Conservation (phyloP, 2,113 vertebrate species). For the Ageneiosus marmoratus region DNA sequence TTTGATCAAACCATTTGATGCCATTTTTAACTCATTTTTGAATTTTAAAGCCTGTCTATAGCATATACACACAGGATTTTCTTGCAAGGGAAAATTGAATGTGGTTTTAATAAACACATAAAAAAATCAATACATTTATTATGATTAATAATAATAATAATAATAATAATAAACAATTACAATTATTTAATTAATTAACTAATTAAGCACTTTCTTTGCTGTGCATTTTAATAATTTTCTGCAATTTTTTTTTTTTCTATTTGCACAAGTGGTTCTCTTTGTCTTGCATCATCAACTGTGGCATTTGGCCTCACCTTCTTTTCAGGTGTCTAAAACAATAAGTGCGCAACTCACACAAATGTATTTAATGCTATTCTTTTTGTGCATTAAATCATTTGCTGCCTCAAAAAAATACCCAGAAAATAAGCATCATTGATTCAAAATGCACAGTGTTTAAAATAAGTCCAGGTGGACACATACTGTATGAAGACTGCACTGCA, state of each 20-base stretch:
- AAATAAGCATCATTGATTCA: not conserved
- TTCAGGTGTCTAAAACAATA: constrained; percentile 64
- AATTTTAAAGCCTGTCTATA: constrained; percentile 59
- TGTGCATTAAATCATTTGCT: not conserved
- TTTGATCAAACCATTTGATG: not conserved
- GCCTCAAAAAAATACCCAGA: not conserved
- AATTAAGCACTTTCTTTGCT: not conserved
- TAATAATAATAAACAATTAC: not conserved
- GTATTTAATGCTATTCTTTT: not conserved
- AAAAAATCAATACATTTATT: not conserved
- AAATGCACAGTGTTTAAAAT: not conserved
- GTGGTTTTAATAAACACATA: not conserved
- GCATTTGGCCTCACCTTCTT: constrained; percentile 72
- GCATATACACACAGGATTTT: constrained; percentile 45
- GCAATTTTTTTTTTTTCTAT: constrained; percentile 67
- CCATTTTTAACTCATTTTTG: not conserved
- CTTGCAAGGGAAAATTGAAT: not conserved
- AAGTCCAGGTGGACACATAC: not conserved
- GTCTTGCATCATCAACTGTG: constrained; percentile 74
- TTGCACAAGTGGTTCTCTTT: constrained; percentile 74
- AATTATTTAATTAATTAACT: no score
- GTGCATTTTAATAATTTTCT: not conserved
- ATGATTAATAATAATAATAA: not conserved
- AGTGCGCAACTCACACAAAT: not conserved
- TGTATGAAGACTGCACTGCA: not conserved